Percentiles rank a stretch among this genome's conserved stretches.
These are phyloP conservation scores for Tachycineta bicolor DNA, from an alignment of 2,113 vertebrate species.

Conservation along the genomic window DNA sequence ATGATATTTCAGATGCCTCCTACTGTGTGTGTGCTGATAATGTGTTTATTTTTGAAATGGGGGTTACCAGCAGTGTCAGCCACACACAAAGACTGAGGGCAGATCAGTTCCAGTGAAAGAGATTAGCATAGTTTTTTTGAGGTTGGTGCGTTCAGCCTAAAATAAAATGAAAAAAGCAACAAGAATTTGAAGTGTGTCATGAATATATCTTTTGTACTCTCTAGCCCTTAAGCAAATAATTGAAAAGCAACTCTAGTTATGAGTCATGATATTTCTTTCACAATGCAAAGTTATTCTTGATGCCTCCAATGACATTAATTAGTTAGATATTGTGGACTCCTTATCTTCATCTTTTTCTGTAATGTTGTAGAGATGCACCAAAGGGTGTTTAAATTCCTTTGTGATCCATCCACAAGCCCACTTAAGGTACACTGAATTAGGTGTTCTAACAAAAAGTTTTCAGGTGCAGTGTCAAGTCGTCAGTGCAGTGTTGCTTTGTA, in stretches of 20 bases:
- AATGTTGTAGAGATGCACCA: not conserved
- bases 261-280: constrained; percentile 51
- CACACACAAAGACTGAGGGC: not conserved
- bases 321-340: not conserved
- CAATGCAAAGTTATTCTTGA: not conserved
- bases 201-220: constrained; percentile 1
- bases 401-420: not conserved
- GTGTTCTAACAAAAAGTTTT: not conserved
- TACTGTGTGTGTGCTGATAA: not conserved
- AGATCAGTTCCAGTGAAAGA: constrained; percentile 17
- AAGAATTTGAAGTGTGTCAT: constrained; percentile 6
- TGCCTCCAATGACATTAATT: constrained; percentile 21
- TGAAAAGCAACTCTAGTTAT: constrained; percentile 45
- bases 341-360: not conserved
- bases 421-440: not conserved
- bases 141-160: not conserved
- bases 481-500: not conserved
- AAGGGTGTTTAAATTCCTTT: not conserved
- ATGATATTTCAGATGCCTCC: constrained; percentile 1
- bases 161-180: constrained; percentile 33
- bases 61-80: constrained; percentile 28
- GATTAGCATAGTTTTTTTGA: constrained; percentile 8
- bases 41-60: constrained; percentile 34
- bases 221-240: constrained; percentile 45
- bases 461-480: not conserved